Percentiles rank a stretch among this genome's conserved stretches.
Evolutionary conservation across 2,888 invertebrate species (phyloP).

Genomic region (Melieria omissa): DNA sequence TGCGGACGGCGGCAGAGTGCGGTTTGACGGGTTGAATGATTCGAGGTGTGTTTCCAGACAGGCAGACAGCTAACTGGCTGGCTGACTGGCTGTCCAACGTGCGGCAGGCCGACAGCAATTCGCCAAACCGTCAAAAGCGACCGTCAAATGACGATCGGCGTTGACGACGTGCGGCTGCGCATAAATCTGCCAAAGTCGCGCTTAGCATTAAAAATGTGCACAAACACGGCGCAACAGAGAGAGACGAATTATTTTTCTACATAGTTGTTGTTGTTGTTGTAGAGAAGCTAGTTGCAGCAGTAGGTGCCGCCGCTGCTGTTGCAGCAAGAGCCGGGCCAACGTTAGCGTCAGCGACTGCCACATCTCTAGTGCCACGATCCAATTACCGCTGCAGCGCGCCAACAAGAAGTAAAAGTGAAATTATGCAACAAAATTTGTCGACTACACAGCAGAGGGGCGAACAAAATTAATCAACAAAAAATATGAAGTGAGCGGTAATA

Average conservation of each 20-base stretch:
- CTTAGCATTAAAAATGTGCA: too few relatives aligned
- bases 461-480: neutral
- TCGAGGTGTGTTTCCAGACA: neutral
- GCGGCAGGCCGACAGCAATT: neutral
- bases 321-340: neutral
- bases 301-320: too few relatives aligned
- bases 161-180: constrained; percentile 3
- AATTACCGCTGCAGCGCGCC: neutral
- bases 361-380: neutral
- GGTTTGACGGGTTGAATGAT: neutral
- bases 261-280: neutral
- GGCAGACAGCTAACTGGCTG: neutral
- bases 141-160: neutral
- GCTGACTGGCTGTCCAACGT: neutral
- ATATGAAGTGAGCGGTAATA: neutral
- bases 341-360: neutral
- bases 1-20: neutral
- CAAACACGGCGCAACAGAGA: too few relatives aligned
- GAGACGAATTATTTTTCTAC: too few relatives aligned
- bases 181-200: neutral
- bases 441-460: neutral
- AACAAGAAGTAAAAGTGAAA: constrained; percentile 6
- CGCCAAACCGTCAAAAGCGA: neutral
- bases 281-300: neutral
- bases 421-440: neutral